Conservation (phyloP, 2,888 invertebrate species). For the Tigriopus californicus region DNA sequence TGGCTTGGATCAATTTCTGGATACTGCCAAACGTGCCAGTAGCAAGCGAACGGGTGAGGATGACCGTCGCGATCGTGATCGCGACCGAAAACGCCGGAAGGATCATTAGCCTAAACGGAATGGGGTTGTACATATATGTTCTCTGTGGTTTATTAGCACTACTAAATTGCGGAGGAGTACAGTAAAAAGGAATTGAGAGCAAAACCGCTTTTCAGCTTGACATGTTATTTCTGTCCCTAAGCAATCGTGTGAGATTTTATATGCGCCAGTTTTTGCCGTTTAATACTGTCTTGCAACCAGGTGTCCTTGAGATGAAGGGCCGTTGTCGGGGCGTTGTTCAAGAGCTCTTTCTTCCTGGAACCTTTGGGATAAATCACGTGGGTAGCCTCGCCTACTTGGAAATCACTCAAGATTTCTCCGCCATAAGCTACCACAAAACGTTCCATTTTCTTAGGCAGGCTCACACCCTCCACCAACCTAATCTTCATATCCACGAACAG, state of each 20-base stretch:
- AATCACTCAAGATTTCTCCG: background rate
- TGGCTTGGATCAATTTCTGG: slow-evolving; percentile 93
- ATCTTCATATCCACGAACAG: background rate
- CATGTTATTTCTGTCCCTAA: too few species aligned
- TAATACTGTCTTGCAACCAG: too few species aligned
- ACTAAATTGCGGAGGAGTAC: too few species aligned
- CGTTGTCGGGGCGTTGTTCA: background rate
- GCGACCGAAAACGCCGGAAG: slow-evolving; percentile 28
- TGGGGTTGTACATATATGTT: background rate
- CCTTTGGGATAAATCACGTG: background rate
- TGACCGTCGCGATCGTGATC: slow-evolving; percentile 54
- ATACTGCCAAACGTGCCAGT: slow-evolving; percentile 68
- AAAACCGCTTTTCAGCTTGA: too few species aligned
- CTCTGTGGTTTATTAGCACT: background rate
- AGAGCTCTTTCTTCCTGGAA: background rate
- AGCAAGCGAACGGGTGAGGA: slow-evolving; percentile 33
- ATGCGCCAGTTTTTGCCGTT: too few species aligned
- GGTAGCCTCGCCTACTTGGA: background rate
- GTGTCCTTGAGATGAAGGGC: too few species aligned
- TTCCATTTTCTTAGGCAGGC: background rate
- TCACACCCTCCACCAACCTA: background rate
- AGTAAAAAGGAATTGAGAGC: too few species aligned
- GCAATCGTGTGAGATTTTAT: too few species aligned
- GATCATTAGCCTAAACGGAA: background rate
- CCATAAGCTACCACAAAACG: slow-evolving; percentile 4